Evolutionary conservation across 2,113 vertebrate genomes (phyloP).

Genomic region (Odocoileus virginianus): DNA sequence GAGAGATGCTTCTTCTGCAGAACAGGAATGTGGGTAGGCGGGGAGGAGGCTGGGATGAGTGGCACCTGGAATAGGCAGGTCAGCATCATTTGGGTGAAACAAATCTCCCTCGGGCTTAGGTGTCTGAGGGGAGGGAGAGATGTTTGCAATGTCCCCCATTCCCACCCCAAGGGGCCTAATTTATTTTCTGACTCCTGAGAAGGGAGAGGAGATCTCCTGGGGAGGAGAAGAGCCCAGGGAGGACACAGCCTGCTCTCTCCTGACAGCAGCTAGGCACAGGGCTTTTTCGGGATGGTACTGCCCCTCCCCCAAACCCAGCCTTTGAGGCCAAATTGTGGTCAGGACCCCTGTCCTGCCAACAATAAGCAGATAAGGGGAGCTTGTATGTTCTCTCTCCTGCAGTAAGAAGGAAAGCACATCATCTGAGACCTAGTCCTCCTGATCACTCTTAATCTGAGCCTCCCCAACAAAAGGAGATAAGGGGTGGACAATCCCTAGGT

Average conservation of each 20-base stretch:
- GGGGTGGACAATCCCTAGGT: background rate
- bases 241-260: background rate
- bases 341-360: background rate
- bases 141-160: conserved; percentile 53
- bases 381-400: background rate
- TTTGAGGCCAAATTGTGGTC: background rate
- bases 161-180: conserved; percentile 58
- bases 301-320: background rate
- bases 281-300: background rate
- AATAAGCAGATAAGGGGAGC: background rate
- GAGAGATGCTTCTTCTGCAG: background rate
- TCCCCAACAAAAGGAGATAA: background rate
- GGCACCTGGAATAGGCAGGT: background rate
- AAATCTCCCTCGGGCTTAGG: background rate
- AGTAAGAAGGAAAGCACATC: background rate
- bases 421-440: background rate
- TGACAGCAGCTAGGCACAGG: background rate
- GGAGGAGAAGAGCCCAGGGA: background rate
- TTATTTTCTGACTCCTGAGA: conserved; percentile 62
- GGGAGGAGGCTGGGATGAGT: background rate
- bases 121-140: background rate
- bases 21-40: background rate
- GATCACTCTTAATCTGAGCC: background rate
- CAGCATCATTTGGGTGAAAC: conserved; percentile 28
- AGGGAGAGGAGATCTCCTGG: conserved; percentile 36